These are phyloP conservation scores for Lasiurus borealis DNA, from an alignment of 2,113 vertebrate genomes.

Conservation along the genomic window DNA sequence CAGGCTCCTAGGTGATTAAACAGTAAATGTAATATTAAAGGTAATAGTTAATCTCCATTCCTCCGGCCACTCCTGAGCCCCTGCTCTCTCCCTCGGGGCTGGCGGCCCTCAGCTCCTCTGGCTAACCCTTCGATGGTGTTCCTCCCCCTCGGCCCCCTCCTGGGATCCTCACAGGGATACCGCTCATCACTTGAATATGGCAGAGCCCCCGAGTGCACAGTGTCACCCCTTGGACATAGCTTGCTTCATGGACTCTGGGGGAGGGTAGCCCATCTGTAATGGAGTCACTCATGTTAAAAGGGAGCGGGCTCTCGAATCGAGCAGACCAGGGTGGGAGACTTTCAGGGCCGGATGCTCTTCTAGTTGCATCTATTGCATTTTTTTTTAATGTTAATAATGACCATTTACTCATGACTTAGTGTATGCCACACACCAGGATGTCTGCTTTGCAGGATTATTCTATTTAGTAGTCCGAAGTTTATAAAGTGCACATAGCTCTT, in stretches of 20 bases:
- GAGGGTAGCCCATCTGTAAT: no score
- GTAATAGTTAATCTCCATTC: no score
- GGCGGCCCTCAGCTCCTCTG: no score
- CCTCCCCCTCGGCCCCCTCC: no score
- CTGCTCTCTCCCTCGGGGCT: no score
- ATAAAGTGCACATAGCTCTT: not conserved
- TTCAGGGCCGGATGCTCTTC: not conserved
- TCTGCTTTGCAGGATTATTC: not conserved
- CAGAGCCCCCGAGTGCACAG: fast-evolving
- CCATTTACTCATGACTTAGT: not conserved
- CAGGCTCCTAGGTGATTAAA: no score
- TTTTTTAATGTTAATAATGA: not conserved
- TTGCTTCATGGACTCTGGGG: fast-evolving
- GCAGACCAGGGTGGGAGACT: not conserved
- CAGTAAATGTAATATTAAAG: no score
- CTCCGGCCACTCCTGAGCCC: no score
- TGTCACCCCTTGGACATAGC: fast-evolving
- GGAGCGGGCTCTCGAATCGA: not conserved
- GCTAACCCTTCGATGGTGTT: no score
- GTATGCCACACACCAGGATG: not conserved
- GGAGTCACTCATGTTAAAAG: not conserved
- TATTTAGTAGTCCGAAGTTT: not conserved
- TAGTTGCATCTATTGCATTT: not conserved
- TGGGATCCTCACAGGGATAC: no score
- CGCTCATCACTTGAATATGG: fast-evolving